Evolutionary conservation across 2,888 invertebrate species (phyloP).

Genomic region (Dicycla oo): DNA sequence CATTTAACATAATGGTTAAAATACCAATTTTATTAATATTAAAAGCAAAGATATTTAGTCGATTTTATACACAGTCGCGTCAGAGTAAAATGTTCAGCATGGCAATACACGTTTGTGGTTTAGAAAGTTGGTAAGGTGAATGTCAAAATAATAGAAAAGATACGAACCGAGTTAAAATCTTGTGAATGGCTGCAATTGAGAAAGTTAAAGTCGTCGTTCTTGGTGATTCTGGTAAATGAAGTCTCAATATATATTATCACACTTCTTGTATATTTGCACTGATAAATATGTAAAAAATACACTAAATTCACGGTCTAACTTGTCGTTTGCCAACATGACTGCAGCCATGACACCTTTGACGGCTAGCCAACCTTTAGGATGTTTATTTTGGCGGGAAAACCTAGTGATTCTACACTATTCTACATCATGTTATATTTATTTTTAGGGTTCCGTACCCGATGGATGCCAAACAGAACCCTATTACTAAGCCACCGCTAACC

Average conservation of each 20-base stretch:
- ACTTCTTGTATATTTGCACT: constrained; percentile 64
- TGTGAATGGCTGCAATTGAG: constrained; percentile 95
- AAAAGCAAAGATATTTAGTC: constrained; percentile 33
- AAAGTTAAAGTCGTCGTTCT: constrained; percentile 97
- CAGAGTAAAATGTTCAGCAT: constrained; percentile 3
- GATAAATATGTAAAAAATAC: constrained; percentile 58
- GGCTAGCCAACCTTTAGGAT: constrained; percentile 75
- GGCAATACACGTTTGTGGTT: constrained; percentile 43
- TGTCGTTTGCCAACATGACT: constrained; percentile 79
- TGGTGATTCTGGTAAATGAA: constrained; percentile 95
- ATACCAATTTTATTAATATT: background rate
- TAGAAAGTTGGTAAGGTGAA: constrained; percentile 65
- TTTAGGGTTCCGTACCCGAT: no score
- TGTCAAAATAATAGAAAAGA: constrained; percentile 79
- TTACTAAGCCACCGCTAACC: no score
- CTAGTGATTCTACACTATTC: background rate
- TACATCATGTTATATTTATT: background rate
- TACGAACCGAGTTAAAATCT: constrained; percentile 73
- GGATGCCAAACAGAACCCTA: no score
- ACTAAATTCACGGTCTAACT: constrained; percentile 67
- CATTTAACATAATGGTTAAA: background rate
- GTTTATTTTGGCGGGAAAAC: constrained; percentile 69
- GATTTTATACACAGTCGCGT: constrained; percentile 17
- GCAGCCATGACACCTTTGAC: constrained; percentile 82
- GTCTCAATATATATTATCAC: constrained; percentile 64